Evolutionary conservation across 2,113 vertebrate genomes (phyloP).

Genomic region (Aldabrachelys gigantea): DNA sequence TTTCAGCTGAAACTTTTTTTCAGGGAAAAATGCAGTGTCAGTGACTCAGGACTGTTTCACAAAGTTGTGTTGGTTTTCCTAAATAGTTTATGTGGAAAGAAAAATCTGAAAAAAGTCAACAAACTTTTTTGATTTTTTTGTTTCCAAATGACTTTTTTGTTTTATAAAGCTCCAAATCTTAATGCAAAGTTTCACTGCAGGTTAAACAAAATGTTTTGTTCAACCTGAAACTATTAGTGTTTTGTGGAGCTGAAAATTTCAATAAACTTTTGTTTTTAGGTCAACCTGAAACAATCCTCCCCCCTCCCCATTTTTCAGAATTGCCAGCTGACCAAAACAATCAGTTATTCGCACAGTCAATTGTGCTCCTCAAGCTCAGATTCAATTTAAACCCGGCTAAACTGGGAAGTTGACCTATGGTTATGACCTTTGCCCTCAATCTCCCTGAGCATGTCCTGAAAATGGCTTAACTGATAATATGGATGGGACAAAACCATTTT

Average conservation of each 20-base stretch:
- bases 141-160: not conserved
- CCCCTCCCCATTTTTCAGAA: not conserved
- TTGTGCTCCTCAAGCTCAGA: not conserved
- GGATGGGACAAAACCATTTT: not conserved
- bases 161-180: not conserved
- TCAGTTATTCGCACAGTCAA: not conserved
- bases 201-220: not conserved
- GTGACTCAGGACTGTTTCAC: not conserved
- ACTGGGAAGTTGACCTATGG: not conserved
- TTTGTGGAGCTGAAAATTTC: not conserved
- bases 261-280: not conserved
- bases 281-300: not conserved
- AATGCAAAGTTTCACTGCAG: not conserved
- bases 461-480: not conserved
- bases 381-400: not conserved
- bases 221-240: not conserved
- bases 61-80: not conserved
- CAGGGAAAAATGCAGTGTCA: not conserved
- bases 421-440: no score
- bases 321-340: not conserved
- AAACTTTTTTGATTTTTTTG: not conserved
- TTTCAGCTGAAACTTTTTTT: not conserved
- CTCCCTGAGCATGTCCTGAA: not conserved
- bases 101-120: not conserved
- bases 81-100: not conserved